Evolutionary conservation across 2,797 vertebrate species (phyloP).

Genomic region (Rhinichthys osculus): DNA sequence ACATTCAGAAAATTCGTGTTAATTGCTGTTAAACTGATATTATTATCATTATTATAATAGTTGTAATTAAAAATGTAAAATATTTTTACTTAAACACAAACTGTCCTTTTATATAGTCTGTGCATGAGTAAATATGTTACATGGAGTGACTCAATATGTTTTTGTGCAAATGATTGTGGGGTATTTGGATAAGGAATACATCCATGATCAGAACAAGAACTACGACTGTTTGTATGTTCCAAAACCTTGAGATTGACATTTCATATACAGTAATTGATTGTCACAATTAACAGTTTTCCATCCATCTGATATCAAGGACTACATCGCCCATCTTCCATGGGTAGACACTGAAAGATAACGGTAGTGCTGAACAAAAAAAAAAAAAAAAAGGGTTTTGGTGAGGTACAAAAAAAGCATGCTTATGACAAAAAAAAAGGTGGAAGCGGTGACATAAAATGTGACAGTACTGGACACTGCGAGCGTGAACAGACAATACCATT

Average conservation of each 20-base stretch:
- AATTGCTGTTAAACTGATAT: not conserved
- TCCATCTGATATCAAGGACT: constrained; percentile 50
- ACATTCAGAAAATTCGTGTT: not conserved
- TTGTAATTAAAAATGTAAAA: not conserved
- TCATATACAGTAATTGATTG: not conserved
- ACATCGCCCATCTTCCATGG: constrained; percentile 67
- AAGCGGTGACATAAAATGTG: constrained; percentile 72
- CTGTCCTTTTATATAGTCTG: no score
- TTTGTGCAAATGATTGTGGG: not conserved
- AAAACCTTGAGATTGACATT: constrained; percentile 8
- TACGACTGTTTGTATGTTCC: not conserved
- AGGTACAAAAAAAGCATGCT: constrained; percentile 95
- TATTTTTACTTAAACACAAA: not conserved
- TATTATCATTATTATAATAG: not conserved
- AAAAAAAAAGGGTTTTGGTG: constrained; percentile 83
- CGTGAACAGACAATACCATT: constrained; percentile 86
- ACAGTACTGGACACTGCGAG: constrained; percentile 82
- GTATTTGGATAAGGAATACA: not conserved
- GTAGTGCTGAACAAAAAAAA: constrained; percentile 73
- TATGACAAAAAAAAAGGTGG: constrained; percentile 78
- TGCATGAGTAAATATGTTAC: not conserved
- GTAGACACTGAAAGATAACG: constrained; percentile 77
- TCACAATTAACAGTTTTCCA: not conserved
- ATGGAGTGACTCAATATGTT: not conserved
- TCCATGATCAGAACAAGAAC: constrained; percentile 12